Base-by-base conservation (phyloP, 2,888 invertebrate species). In the Epistrophe grossulariae region DNA sequence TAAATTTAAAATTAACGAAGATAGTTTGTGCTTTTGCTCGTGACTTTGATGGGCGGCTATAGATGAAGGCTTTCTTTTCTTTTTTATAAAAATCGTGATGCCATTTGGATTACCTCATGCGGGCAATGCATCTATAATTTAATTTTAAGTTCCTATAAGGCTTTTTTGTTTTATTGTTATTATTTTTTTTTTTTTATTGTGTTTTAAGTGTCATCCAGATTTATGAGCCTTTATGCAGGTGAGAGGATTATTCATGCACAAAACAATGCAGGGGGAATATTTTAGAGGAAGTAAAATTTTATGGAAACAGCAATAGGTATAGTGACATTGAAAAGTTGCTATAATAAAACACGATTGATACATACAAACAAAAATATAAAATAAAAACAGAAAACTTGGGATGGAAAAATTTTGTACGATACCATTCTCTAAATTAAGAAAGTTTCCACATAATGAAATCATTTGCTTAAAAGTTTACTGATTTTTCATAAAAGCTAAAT, bases 41-140 rank as follows among this genome's bases (percentile, higher is more conserved):
- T 87, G 87, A 87, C 87, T 87, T 87, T 83, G 87, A 87, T 87
- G 79, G 87, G 83, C 76, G 83, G 83, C 60, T 79, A 24, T 1
- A 62, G 82, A 83, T 79, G 79, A 87, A 83, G 87, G 87, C 83
- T 87, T 83, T 76, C 83, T 83, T 82, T 85, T 87, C 24, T 24
- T 38, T 48, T 15, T 38, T 13, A 1, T 15, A 62, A 28, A 52
- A 79, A 50, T 87, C 87, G 87, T 87, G 87, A 87, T 82, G 87
- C 83, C 82, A 82, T 79, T 76, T 74, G 82, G 82, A 76, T 79
- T 87, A 87, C 87, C 87, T 83, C 83, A 87, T 76, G 68, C 50
- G 60, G 82, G 71, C 82, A 74, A 45, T 82, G 82, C 80, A 85
- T 85, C 68, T 78, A 57, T 81, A 81, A 85, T 78, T 81, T 79